Evolutionary conservation across 1,140 invertebrate species (phyloP), one percentile per base, ranked within the genome.

Genomic region (Hydropsyche tenuis): DNA sequence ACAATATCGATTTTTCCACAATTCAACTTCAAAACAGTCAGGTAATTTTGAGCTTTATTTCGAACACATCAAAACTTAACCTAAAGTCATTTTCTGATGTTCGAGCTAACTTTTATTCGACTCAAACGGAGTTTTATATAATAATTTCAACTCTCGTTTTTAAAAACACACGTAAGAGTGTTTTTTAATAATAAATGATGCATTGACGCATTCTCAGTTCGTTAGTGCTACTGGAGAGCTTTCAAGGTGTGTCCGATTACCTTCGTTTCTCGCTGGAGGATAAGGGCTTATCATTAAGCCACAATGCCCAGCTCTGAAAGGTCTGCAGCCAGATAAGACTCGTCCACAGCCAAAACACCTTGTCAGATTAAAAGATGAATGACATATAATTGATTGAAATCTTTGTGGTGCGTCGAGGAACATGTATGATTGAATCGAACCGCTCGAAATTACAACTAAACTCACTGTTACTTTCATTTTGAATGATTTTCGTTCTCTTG

Each of bases 311-410:
- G 43, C 18, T 43, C 69, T 69, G 45, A 46, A 30, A 65, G 69
- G 64, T 69, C 64, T 53, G 45, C 43, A 22, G 20, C 56, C 37
- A 74, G 73, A 77, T 75, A 73, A 75, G 60, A 53, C 73, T 74
- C 45, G 75, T 60, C 63, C 60, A 18, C 63, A 75, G 64, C 76
- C 76, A 75, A 77, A 77, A 77, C 76, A 75, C 65, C 76, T 75
- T 75, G 76, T 77, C 76, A 75, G 76, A 77, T 77, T 77, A 77
- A 77, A 77, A 75, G 74, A 73, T 77, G 76, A 77, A 75, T 77
- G 74, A 73, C 75, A 65, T 71, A 71, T 66, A 75, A 73, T 70
- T 75, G 76, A 75, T 77, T 77, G 75, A 75, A 77, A 73, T 75
- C 76, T 75, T 69, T 11, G 60, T 27, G 51, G 62, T 7, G 46